These are phyloP conservation scores for Astyanax mexicanus DNA, from an alignment of 2,797 vertebrate genomes.

Conservation along the genomic window DNA sequence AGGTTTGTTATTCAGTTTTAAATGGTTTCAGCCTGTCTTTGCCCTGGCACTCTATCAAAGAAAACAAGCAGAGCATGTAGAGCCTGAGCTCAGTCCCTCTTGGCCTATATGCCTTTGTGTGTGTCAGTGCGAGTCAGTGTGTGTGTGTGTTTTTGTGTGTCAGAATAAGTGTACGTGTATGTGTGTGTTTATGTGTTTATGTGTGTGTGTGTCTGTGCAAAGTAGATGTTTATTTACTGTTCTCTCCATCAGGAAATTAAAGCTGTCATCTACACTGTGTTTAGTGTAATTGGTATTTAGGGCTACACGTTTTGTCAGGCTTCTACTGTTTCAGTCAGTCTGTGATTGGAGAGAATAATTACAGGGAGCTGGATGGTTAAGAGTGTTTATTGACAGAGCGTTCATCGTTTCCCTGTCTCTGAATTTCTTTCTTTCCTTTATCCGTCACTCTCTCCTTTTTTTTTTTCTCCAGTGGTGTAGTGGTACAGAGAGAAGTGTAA, in stretches of 20 bases:
- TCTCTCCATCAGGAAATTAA: conserved; percentile 75
- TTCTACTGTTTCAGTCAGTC: conserved; percentile 58
- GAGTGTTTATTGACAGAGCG: conserved; percentile 20
- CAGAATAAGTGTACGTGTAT: conserved; percentile 43
- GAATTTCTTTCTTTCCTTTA: conserved; percentile 31
- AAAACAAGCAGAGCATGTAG: conserved; percentile 72
- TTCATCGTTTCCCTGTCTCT: conserved; percentile 45
- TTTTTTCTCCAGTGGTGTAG: not conserved
- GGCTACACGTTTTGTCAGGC: conserved; percentile 64
- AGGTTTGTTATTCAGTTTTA: conserved; percentile 75
- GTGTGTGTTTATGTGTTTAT: conserved; percentile 20
- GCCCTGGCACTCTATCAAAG: conserved; percentile 78
- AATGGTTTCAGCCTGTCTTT: conserved; percentile 70
- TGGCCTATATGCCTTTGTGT: conserved; percentile 11
- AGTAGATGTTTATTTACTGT: conserved; percentile 74
- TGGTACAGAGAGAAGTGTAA: too few species aligned
- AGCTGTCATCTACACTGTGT: conserved; percentile 65
- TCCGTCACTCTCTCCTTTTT: conserved; percentile 39
- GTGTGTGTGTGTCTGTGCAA: conserved; percentile 37
- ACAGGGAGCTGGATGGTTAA: conserved; percentile 6
- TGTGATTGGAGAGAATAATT: conserved; percentile 67
- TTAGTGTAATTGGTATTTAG: conserved; percentile 75
- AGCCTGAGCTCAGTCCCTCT: conserved; percentile 68
- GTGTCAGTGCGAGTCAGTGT: conserved; percentile 36
- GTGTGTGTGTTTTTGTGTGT: conserved; percentile 35